phyloP scores from a whole-genome alignment of 2,797 vertebrate species.

The Silurus lanzhouensis region DNA sequence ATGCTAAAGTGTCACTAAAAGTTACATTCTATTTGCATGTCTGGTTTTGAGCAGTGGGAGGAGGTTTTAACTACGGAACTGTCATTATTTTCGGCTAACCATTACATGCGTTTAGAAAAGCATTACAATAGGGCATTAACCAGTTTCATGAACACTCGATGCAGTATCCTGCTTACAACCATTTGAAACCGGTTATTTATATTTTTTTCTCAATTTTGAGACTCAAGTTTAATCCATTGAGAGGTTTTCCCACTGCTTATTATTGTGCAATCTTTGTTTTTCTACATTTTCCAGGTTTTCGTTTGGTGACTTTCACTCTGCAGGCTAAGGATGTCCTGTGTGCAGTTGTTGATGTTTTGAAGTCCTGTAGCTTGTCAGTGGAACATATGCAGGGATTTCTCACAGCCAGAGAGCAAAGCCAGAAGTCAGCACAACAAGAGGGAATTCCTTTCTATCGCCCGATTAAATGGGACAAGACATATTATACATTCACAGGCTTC shows the following conservation, averaged over 20 bases:
- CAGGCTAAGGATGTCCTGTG: slow-evolving; percentile 85
- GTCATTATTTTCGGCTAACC: neutral
- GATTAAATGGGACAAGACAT: slow-evolving; percentile 94
- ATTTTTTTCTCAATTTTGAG: neutral
- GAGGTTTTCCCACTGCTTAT: neutral
- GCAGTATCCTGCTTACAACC: neutral
- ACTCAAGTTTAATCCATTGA: neutral
- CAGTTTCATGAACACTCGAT: neutral
- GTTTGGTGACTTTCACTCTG: slow-evolving; percentile 89
- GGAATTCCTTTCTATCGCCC: slow-evolving; percentile 79
- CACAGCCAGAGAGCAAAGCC: slow-evolving; percentile 57
- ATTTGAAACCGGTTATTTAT: neutral
- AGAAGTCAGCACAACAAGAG: slow-evolving; percentile 37
- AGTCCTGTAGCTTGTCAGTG: slow-evolving; percentile 88
- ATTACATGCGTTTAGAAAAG: neutral
- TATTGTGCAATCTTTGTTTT: neutral
- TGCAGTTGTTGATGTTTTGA: slow-evolving; percentile 88
- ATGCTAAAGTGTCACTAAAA: neutral
- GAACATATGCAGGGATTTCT: slow-evolving; percentile 81
- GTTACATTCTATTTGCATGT: neutral
- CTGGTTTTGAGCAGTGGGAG: neutral
- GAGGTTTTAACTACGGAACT: neutral
- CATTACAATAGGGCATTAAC: neutral
- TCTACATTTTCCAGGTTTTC: slow-evolving; percentile 80
- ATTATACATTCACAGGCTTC: slow-evolving; percentile 92